These are phyloP conservation scores for Drosophila elegans DNA, from an alignment of 1,140 invertebrate genomes.

Conservation along the genomic window DNA sequence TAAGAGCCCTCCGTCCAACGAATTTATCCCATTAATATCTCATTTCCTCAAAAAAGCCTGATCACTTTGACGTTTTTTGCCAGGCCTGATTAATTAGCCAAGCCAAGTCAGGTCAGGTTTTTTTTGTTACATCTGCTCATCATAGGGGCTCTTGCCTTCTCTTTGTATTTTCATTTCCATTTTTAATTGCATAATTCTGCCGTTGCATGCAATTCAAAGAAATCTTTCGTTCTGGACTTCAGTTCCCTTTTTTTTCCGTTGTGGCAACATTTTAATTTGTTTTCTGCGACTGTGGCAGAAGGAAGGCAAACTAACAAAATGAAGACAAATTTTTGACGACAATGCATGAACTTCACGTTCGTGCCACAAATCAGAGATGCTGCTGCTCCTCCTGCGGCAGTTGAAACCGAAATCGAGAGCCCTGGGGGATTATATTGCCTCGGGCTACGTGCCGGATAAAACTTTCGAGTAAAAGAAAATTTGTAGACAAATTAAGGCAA, in stretches of 20 bases:
- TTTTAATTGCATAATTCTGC: conserved; percentile 82
- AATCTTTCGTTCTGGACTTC: conserved; percentile 37
- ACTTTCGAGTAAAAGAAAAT: conserved; percentile 59
- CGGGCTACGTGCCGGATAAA: conserved; percentile 48
- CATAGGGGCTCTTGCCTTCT: conserved; percentile 25
- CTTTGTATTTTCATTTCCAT: conserved; percentile 67
- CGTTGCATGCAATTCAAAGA: conserved; percentile 70
- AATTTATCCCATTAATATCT: conserved; percentile 23
- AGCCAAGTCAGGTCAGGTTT: conserved; percentile 42
- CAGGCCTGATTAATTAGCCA: conserved; percentile 50
- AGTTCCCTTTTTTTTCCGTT: conserved; percentile 21
- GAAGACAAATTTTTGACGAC: conserved; percentile 75
- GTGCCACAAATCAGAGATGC: conserved; percentile 79
- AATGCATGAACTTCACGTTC: conserved; percentile 81
- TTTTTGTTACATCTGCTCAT: conserved; percentile 31
- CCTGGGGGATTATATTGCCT: conserved; percentile 8
- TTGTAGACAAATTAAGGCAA: conserved; percentile 81
- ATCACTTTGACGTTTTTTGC: conserved; percentile 35
- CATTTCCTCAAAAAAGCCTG: conserved; percentile 21
- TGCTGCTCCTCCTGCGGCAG: conserved; percentile 39
- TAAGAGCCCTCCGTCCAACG: neutral
- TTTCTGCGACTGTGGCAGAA: conserved; percentile 23
- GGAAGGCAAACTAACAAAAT: conserved; percentile 46
- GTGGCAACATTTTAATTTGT: conserved; percentile 81
- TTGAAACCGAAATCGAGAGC: conserved; percentile 53